These are phyloP conservation scores for Helleia helle DNA, from an alignment of 2,888 invertebrate species.

Conservation along the genomic window DNA sequence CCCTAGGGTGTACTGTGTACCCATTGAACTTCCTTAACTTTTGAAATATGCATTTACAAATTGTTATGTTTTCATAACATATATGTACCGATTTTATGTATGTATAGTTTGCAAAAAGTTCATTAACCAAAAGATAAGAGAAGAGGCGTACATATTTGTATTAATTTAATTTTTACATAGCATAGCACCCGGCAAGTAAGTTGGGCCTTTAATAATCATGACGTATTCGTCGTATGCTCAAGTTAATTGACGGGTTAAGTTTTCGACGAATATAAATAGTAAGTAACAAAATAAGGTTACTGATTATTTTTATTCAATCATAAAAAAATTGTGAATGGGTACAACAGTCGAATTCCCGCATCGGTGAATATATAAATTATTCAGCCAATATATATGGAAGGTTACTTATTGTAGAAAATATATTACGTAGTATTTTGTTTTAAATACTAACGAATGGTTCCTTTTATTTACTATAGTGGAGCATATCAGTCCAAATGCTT, in stretches of 20 bases:
- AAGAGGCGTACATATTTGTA: too few species aligned
- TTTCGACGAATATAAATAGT: too few species aligned
- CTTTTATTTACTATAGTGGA: constrained; percentile 31
- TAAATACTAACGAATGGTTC: constrained; percentile 24
- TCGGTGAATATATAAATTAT: constrained; percentile 6
- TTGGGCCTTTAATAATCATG: too few species aligned
- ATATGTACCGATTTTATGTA: constrained; percentile 2
- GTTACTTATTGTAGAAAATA: constrained; percentile 8
- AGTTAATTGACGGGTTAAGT: too few species aligned
- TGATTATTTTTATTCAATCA: too few species aligned
- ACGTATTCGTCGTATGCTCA: too few species aligned
- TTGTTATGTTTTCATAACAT: not conserved
- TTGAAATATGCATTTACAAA: constrained; percentile 5
- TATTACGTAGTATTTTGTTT: constrained; percentile 25
- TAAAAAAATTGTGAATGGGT: constrained; percentile 9
- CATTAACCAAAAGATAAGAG: not conserved
- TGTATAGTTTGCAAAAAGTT: not conserved
- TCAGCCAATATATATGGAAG: constrained; percentile 12
- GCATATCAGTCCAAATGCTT: constrained; percentile 32
- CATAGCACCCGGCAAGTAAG: too few species aligned
- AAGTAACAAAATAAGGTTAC: too few species aligned
- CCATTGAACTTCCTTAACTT: constrained; percentile 23
- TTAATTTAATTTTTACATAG: constrained; percentile 3
- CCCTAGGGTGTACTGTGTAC: constrained; percentile 27
- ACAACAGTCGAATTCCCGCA: constrained; percentile 8